phyloP scores from a whole-genome alignment of 2,797 vertebrate genomes.

The Pseudochirops corinnae region DNA sequence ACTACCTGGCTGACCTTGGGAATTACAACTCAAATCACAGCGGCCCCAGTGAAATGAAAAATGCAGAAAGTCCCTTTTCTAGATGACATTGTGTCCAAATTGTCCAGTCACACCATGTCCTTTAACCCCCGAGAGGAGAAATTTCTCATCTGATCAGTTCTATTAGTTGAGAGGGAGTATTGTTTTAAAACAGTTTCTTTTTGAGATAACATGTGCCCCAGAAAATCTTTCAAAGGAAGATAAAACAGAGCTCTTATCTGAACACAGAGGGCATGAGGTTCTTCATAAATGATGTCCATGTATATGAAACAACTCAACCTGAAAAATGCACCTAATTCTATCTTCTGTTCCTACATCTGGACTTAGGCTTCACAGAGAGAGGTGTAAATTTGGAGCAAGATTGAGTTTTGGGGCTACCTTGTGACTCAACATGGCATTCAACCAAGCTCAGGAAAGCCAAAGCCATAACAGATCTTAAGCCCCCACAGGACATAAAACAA shows the following conservation, averaged over 20 bases:
- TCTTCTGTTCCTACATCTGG: not conserved
- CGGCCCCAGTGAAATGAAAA: not conserved
- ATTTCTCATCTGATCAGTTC: slow-evolving; percentile 3
- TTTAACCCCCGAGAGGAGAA: slow-evolving; percentile 5
- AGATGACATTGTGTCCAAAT: not conserved
- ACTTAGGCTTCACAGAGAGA: slow-evolving; percentile 7
- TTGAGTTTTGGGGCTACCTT: slow-evolving; percentile 14
- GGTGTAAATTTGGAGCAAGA: slow-evolving; percentile 6
- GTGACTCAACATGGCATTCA: slow-evolving; percentile 6
- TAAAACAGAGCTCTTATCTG: slow-evolving; percentile 15
- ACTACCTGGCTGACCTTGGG: not conserved
- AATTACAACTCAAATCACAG: not conserved
- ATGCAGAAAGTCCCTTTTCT: not conserved
- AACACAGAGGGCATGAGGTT: slow-evolving; percentile 2
- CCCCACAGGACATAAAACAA: not conserved
- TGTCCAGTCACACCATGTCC: slow-evolving; percentile 17
- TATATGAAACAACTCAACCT: slow-evolving; percentile 26
- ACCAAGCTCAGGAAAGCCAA: slow-evolving; percentile 29
- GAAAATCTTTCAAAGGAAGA: slow-evolving; percentile 22
- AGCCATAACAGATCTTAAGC: not conserved
- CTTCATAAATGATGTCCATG: not conserved
- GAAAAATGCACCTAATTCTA: not conserved
- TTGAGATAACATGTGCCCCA: not conserved
- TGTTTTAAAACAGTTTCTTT: slow-evolving; percentile 42
- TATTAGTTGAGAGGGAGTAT: not conserved